These are phyloP conservation scores for Pseudochromis fuscus DNA, from an alignment of 2,797 vertebrate species.

Conservation along the genomic window DNA sequence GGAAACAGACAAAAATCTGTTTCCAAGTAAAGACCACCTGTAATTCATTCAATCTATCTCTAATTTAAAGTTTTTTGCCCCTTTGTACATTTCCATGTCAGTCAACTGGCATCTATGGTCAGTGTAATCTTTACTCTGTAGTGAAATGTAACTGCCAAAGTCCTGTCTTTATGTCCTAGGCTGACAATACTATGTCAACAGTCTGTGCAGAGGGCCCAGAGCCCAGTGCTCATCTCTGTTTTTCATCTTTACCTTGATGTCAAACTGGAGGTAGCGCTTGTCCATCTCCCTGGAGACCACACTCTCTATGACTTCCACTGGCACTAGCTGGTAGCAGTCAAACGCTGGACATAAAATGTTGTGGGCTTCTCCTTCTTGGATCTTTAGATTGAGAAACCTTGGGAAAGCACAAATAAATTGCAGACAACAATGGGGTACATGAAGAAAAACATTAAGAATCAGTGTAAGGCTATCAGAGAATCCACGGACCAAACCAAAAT, in stretches of 20 bases:
- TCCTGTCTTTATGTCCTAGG: background rate
- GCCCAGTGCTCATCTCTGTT: background rate
- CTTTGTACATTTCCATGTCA: background rate
- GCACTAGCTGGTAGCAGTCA: constrained; percentile 98
- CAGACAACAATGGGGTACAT: background rate
- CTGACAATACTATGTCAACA: background rate
- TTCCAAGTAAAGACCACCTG: background rate
- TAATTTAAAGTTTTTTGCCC: background rate
- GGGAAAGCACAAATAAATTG: constrained; percentile 17
- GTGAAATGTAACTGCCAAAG: background rate
- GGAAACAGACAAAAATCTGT: too few species aligned
- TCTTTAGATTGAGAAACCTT: constrained; percentile 99
- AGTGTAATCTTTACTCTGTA: background rate
- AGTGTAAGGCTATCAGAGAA: background rate
- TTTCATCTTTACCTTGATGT: constrained; percentile 91
- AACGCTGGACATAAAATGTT: constrained; percentile 99
- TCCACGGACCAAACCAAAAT: constrained; percentile 1
- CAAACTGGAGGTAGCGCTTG: constrained; percentile 97
- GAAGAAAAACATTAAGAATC: background rate
- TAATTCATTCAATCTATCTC: background rate
- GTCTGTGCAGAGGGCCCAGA: background rate
- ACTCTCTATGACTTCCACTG: constrained; percentile 98
- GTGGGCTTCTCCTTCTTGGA: constrained; percentile 99
- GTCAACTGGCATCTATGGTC: background rate
- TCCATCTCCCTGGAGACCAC: constrained; percentile 99